These are phyloP conservation scores for Eubasilissa regina DNA, from an alignment of 1,140 invertebrate species.

Conservation along the genomic window DNA sequence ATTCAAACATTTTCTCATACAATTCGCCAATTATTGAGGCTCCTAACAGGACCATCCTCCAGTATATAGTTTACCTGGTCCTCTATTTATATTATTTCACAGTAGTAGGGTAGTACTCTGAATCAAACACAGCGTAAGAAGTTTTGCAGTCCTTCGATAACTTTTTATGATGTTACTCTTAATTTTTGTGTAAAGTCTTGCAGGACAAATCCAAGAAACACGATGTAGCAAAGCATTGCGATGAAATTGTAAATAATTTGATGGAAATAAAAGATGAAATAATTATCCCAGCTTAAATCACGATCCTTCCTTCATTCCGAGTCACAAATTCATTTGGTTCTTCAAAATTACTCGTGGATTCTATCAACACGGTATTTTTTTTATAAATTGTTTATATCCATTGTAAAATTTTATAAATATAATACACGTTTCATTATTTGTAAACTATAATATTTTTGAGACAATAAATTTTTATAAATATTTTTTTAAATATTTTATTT, in stretches of 20 bases:
- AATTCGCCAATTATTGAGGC: too few relatives aligned
- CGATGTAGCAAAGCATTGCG: constrained; percentile 1
- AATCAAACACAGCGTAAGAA: too few relatives aligned
- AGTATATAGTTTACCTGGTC: too few relatives aligned
- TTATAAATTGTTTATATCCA: background rate
- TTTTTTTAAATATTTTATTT: constrained; percentile 4
- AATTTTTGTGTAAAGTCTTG: constrained; percentile 22
- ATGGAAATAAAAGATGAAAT: background rate
- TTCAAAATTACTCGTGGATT: background rate
- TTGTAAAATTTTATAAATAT: constrained; percentile 8
- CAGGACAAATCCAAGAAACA: constrained; percentile 3
- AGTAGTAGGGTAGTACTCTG: too few relatives aligned
- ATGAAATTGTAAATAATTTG: constrained; percentile 7
- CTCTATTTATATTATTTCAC: too few relatives aligned
- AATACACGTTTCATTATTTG: constrained; percentile 24
- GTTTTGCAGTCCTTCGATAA: background rate
- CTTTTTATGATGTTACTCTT: background rate
- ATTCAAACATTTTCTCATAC: too few relatives aligned
- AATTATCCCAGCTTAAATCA: constrained; percentile 1
- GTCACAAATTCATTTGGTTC: background rate
- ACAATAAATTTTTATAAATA: constrained; percentile 28
- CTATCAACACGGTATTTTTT: background rate
- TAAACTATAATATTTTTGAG: constrained; percentile 8
- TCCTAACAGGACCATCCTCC: too few relatives aligned
- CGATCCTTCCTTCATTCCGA: constrained; percentile 16